phyloP scores from a whole-genome alignment of 1,140 invertebrate genomes.

The Rhynchophorus ferrugineus region DNA sequence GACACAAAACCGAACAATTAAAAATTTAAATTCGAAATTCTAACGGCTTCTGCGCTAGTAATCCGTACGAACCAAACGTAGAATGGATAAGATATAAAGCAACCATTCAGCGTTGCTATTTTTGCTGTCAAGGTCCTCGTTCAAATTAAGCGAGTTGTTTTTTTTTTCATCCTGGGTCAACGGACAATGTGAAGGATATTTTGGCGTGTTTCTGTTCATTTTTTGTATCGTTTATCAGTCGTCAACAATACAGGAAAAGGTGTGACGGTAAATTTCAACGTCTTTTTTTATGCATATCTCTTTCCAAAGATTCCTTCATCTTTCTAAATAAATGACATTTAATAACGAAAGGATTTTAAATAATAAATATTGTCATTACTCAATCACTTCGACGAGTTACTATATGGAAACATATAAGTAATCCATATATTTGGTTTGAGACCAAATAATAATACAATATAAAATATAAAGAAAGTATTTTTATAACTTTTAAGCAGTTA shows the following conservation, averaged over 20 bases:
- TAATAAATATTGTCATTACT: no score
- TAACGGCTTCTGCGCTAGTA: slow-evolving; percentile 13
- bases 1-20: no score
- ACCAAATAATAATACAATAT: no score
- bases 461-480: no score
- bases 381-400: no score
- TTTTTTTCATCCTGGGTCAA: slow-evolving; percentile 24
- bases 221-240: neutral
- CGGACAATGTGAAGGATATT: slow-evolving; percentile 18
- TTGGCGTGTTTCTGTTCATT: slow-evolving; percentile 13
- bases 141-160: slow-evolving; percentile 16
- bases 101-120: neutral
- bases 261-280: neutral
- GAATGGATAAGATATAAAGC: no score
- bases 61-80: no score
- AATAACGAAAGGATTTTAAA: slow-evolving; percentile 10
- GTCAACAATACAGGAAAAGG: neutral
- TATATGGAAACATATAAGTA: no score
- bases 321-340: slow-evolving; percentile 9
- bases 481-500: no score
- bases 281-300: no score
- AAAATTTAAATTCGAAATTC: slow-evolving; percentile 10
- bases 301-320: no score
- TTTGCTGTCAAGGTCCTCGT: slow-evolving; percentile 16
- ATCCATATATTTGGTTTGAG: no score